phyloP scores from a whole-genome alignment of 2,888 invertebrate genomes.

The Agriopis aurantiaria region DNA sequence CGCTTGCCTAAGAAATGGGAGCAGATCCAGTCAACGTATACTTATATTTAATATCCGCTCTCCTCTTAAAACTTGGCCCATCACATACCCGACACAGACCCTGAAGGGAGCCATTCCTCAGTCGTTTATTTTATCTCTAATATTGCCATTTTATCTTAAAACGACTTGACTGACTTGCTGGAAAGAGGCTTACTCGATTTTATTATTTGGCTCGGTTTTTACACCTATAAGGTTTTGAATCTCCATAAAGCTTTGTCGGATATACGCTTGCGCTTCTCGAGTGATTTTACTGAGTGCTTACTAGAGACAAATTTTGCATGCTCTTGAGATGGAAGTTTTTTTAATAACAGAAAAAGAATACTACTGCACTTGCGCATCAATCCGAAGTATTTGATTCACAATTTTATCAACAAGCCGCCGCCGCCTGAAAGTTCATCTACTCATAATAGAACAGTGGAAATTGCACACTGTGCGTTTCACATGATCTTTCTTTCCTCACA shows the following conservation, averaged over 20 bases:
- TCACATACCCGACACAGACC: constrained; percentile 45
- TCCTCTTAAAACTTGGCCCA: constrained; percentile 47
- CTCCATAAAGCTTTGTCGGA: constrained; percentile 22
- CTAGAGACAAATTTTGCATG: constrained; percentile 14
- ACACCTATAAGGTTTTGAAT: constrained; percentile 30
- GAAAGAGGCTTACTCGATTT: constrained; percentile 50
- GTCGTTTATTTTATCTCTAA: constrained; percentile 72
- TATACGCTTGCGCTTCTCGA: background rate
- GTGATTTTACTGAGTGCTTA: constrained; percentile 14
- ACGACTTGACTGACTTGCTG: constrained; percentile 58
- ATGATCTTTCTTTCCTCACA: too few species aligned
- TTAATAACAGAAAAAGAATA: too few species aligned
- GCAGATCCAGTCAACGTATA: background rate
- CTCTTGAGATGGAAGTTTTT: too few species aligned
- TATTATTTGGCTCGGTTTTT: constrained; percentile 38
- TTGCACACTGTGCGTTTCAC: too few species aligned
- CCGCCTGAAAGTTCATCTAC: too few species aligned
- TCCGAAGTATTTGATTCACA: too few species aligned
- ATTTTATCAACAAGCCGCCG: too few species aligned
- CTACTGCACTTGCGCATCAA: too few species aligned
- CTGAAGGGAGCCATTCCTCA: constrained; percentile 60
- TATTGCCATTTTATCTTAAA: constrained; percentile 70
- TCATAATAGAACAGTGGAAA: too few species aligned
- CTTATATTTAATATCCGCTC: background rate
- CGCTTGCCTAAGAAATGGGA: too few species aligned